Base-by-base conservation (phyloP, 2,888 invertebrate genomes). In the Amblyjoppa fuscipennis region DNA sequence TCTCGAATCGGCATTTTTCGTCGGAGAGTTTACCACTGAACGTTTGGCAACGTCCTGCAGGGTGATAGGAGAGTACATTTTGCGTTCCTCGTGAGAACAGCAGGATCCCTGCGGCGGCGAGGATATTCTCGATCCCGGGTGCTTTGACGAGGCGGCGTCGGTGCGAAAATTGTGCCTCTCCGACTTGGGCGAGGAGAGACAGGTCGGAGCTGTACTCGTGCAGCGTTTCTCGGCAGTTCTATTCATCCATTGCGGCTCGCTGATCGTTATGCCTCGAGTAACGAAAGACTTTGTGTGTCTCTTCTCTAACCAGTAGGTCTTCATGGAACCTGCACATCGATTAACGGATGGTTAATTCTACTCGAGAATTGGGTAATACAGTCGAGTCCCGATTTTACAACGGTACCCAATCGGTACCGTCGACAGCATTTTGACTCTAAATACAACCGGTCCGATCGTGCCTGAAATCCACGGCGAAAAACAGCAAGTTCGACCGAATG, bases 251-350 rank as follows among this genome's bases (percentile, higher is more conserved):
- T 92, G 92, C 3, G 89, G 90, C 73, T 92, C 91, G 61, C 91
- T 90, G 70, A 93, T 91, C 90, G 94, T 87, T 31, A 93, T 91
- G 90, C 92, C 91, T 66, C 91, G 89, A 87, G 92, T 56, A 34
- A 94, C 89, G 2, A 96, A 95, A 3, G 96, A 95, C 38, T 98
- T 95, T 59, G 96, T 95, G 89, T 97, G 97, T 75, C 97, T 95
- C 53, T 96, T 96, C 91, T 97, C 96, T 79, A 98, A 94, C 98
- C 98, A 98, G 93, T 97, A 98, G 0, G 98, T 98, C 94, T 98
- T 98, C 98, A 98, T 98, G 77, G 96, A 95, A 71, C 97, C 97
- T 97, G 59, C 0, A 53, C 9, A 70, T 31, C 20, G 34, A 66
- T 20, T 16, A n/a, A 28, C 20, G 9, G 16, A 45, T 73, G n/a